Conservation (phyloP, 2,797 vertebrate genomes). For the Botia almorhae region DNA sequence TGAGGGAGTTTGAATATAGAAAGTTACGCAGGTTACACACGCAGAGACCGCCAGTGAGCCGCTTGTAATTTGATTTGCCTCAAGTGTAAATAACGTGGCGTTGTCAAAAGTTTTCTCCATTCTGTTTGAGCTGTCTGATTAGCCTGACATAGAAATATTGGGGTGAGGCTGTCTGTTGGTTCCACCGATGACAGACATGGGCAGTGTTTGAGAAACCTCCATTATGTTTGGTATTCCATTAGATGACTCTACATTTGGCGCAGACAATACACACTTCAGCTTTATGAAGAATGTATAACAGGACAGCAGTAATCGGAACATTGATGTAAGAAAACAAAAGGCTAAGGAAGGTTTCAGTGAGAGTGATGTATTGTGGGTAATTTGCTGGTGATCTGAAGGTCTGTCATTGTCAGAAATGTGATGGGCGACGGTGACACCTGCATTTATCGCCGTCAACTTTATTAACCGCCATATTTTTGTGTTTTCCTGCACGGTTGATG, state of each 20-base stretch:
- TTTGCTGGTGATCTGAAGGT: conserved; percentile 39
- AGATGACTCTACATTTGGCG: not conserved
- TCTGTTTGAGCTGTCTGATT: not conserved
- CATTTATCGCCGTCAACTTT: conserved; percentile 53
- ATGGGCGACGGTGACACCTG: conserved; percentile 30
- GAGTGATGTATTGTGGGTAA: conserved; percentile 20
- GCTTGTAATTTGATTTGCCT: too few relatives aligned
- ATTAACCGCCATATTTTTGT: conserved; percentile 34
- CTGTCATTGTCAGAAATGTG: conserved; percentile 51
- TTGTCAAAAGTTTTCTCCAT: too few relatives aligned
- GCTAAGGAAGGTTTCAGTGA: not conserved
- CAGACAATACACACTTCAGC: not conserved
- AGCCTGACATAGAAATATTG: not conserved
- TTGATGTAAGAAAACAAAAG: conserved; percentile 2
- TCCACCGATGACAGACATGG: not conserved
- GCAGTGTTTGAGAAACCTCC: not conserved
- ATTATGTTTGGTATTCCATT: not conserved
- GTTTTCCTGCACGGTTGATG: conserved; percentile 49
- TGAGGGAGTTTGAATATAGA: not conserved
- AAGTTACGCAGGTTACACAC: not conserved
- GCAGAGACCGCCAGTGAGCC: too few relatives aligned
- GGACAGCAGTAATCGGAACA: not conserved
- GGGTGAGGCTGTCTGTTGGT: not conserved
- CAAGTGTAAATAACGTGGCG: too few relatives aligned
- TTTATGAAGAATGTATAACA: not conserved